A percentile compares a stretch with the other conserved stretches of the same genome.
Evolutionary conservation across 2,797 vertebrate species (phyloP).

Genomic region (Oryzias dopingdopingensis): DNA sequence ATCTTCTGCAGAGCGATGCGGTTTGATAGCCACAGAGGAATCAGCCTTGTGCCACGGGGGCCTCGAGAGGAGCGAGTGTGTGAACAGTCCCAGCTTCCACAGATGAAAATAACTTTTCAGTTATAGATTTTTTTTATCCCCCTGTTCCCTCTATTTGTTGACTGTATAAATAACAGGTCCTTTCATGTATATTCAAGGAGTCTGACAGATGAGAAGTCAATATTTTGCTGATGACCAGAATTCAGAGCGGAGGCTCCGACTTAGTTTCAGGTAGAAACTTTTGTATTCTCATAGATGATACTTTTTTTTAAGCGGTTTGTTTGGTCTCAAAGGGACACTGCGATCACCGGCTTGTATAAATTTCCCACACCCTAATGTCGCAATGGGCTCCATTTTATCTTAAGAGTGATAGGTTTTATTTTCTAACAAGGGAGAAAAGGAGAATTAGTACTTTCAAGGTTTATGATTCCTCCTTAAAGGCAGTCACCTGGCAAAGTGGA

Average conservation of each 20-base stretch:
- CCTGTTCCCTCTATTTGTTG: conserved; percentile 32
- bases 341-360: conserved; percentile 10
- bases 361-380: conserved; percentile 30
- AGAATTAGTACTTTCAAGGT: conserved; percentile 66
- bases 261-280: neutral
- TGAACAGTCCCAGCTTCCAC: conserved; percentile 45
- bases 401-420: conserved; percentile 67
- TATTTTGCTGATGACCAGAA: conserved; percentile 23
- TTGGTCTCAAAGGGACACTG: conserved; percentile 10
- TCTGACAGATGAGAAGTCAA: conserved; percentile 18
- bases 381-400: conserved; percentile 61
- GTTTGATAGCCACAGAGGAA: conserved; percentile 71
- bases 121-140: conserved; percentile 55
- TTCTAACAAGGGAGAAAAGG: conserved; percentile 51
- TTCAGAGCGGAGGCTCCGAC: conserved; percentile 12
- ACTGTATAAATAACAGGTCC: conserved; percentile 32
- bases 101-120: conserved; percentile 52
- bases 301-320: conserved; percentile 10
- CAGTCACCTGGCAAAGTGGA: conserved; percentile 81
- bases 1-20: conserved; percentile 71
- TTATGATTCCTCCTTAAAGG: conserved; percentile 75
- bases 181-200: conserved; percentile 33
- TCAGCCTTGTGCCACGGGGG: conserved; percentile 44
- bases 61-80: conserved; percentile 44
- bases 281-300: neutral